phyloP scores from a whole-genome alignment of 2,888 invertebrate genomes.

The Drosophila mercatorum region DNA sequence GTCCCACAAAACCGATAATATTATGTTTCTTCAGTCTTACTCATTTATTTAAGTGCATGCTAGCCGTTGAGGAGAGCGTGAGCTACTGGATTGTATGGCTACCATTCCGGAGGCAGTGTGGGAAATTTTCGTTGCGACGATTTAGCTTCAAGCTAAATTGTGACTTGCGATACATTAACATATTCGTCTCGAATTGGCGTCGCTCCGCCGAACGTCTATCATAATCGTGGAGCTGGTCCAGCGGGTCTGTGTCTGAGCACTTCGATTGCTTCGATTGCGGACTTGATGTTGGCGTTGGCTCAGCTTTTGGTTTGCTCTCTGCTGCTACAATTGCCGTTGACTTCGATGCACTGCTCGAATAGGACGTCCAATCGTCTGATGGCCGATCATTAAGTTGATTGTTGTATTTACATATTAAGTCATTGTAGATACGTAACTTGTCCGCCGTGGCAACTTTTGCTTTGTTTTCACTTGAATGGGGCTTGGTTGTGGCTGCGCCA shows the following conservation, averaged over 20 bases:
- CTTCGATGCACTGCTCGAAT: not conserved
- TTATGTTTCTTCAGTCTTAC: not conserved
- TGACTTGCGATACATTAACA: constrained; percentile 15
- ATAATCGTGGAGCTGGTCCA: not conserved
- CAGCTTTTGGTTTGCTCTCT: not conserved
- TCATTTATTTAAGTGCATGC: not conserved
- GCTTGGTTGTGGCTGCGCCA: not conserved
- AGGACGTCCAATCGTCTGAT: not conserved
- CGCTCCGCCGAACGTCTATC: constrained; percentile 5
- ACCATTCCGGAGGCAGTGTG: not conserved
- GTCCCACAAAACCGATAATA: not conserved
- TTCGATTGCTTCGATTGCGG: not conserved
- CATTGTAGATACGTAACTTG: constrained; percentile 9
- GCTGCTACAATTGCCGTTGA: not conserved
- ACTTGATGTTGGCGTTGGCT: not conserved
- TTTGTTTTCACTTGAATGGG: not conserved
- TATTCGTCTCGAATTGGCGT: constrained; percentile 6
- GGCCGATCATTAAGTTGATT: not conserved
- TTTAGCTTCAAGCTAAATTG: constrained; percentile 5
- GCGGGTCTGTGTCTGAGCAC: not conserved
- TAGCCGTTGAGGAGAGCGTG: not conserved
- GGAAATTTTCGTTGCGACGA: not conserved
- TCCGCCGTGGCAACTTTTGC: not conserved
- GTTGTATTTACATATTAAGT: constrained; percentile 3
- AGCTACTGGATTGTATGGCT: not conserved